A percentile compares a stretch with the other conserved stretches of the same genome.
Conservation (phyloP, 2,113 vertebrate genomes). For the Strix uralensis region DNA sequence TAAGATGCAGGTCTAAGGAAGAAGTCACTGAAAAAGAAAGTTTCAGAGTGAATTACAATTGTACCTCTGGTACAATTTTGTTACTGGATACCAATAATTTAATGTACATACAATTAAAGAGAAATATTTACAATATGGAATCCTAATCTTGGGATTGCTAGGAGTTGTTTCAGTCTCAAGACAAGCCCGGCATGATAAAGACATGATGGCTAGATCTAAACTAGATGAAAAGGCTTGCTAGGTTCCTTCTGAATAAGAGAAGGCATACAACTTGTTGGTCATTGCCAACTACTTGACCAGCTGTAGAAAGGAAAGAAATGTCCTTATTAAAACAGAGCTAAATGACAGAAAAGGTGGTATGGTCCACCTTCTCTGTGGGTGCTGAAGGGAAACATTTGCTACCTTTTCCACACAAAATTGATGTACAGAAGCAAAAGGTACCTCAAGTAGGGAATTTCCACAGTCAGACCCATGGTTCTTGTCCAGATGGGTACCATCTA, state of each 20-base stretch:
- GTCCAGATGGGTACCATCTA: neutral
- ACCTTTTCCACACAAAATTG: neutral
- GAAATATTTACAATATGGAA: neutral
- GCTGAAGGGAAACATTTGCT: neutral
- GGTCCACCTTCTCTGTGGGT: neutral
- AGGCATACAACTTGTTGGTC: neutral
- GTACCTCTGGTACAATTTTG: neutral
- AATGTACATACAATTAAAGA: neutral
- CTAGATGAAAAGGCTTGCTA: neutral
- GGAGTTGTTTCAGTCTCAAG: neutral
- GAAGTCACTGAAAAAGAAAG: neutral
- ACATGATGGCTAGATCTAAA: neutral
- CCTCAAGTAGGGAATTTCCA: neutral
- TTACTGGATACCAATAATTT: neutral
- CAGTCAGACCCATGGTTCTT: neutral
- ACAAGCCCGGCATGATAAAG: neutral
- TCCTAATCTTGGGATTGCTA: neutral
- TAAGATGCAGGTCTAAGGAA: neutral
- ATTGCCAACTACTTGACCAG: neutral
- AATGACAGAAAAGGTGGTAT: neutral
- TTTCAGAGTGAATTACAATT: neutral
- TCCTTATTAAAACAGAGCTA: neutral
- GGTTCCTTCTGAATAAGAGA: neutral
- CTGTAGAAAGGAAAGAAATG: neutral
- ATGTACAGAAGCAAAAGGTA: neutral